A percentile compares a stretch with the other conserved stretches of the same genome.
phyloP scores from a whole-genome alignment of 92 coral and sea anemone genomes.

The Siderastrea siderea region DNA sequence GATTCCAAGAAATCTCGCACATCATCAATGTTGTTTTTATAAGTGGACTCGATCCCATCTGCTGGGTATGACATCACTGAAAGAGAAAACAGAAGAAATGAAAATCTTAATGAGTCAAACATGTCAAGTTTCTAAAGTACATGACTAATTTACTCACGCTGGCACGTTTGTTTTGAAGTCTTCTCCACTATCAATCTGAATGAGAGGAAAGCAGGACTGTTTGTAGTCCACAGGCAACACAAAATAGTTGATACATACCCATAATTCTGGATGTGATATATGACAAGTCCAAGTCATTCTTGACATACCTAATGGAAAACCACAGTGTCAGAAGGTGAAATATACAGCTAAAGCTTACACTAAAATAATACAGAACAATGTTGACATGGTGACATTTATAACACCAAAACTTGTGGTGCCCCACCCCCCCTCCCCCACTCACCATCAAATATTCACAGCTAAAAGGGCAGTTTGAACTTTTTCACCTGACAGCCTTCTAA shows the following conservation, averaged over 20 bases:
- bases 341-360: not conserved
- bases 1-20: slow-evolving; percentile 91
- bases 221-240: too few relatives aligned
- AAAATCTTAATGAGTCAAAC: not conserved
- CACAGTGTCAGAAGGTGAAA: not conserved
- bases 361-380: not conserved
- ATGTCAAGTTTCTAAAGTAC: not conserved
- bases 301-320: slow-evolving; percentile 79
- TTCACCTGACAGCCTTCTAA: too few relatives aligned
- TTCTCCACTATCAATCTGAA: too few relatives aligned
- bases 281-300: slow-evolving; percentile 96
- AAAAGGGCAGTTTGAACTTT: too few relatives aligned
- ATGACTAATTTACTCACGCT: too few relatives aligned
- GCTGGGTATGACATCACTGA: slow-evolving; percentile 98
- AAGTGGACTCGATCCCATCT: slow-evolving; percentile 96
- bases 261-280: slow-evolving; percentile 93
- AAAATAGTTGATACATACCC: slow-evolving; percentile 64
- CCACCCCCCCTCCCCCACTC: too few relatives aligned
- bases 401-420: not conserved
- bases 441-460: too few relatives aligned
- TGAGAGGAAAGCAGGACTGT: too few relatives aligned
- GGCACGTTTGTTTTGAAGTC: too few relatives aligned
- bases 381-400: too few relatives aligned
- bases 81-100: not conserved
- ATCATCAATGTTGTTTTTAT: slow-evolving; percentile 97